phyloP scores from a whole-genome alignment of 2,113 vertebrate genomes.

The Ia io region DNA sequence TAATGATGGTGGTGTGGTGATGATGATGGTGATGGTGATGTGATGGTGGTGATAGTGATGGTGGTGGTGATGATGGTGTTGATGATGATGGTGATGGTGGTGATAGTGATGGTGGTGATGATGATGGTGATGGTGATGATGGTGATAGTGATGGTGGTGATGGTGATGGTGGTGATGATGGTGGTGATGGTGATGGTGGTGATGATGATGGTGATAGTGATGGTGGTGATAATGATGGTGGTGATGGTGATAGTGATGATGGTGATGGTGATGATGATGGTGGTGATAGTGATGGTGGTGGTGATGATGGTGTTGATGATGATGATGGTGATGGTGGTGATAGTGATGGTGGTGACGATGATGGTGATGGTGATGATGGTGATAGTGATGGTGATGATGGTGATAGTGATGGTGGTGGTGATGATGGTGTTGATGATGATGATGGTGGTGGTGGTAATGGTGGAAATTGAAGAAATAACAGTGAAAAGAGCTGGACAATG shows the following conservation, averaged over 20 bases:
- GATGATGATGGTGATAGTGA: accelerated
- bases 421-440: accelerated
- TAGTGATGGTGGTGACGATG: neutral
- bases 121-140: accelerated
- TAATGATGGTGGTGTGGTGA: accelerated
- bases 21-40: accelerated
- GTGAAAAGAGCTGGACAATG: neutral
- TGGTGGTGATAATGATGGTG: neutral
- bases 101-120: accelerated
- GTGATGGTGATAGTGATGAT: accelerated
- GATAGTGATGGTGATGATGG: accelerated
- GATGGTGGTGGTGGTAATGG: neutral
- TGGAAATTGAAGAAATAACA: neutral
- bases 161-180: accelerated
- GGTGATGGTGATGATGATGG: accelerated
- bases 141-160: accelerated
- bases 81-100: accelerated
- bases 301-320: accelerated
- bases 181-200: accelerated
- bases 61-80: accelerated
- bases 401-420: accelerated
- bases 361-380: accelerated
- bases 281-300: accelerated
- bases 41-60: neutral
- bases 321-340: accelerated